Evolutionary conservation across 2,113 vertebrate genomes (phyloP).

Genomic region (Myotis davidii): DNA sequence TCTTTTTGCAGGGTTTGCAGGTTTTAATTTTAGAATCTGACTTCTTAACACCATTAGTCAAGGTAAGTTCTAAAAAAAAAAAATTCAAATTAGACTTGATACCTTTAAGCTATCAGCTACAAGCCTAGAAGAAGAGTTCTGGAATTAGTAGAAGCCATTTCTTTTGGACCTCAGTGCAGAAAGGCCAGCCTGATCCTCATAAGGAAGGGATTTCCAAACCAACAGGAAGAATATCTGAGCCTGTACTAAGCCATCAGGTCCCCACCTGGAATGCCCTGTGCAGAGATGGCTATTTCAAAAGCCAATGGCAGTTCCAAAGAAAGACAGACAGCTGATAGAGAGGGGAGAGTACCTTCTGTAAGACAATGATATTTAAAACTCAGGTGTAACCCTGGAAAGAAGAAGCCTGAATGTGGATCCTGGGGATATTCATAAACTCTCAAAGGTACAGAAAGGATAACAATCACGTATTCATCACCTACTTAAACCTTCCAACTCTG

Average conservation of each 20-base stretch:
- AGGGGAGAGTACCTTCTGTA: neutral
- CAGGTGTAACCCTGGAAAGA: neutral
- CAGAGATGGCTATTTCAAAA: neutral
- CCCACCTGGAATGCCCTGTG: neutral
- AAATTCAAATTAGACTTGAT: neutral
- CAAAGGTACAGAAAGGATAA: neutral
- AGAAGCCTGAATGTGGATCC: neutral
- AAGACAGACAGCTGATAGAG: neutral
- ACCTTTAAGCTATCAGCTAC: neutral
- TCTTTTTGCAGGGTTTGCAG: neutral
- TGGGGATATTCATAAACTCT: neutral
- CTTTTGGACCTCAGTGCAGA: neutral
- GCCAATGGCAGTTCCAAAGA: neutral
- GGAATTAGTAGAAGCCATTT: neutral
- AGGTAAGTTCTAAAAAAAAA: slow-evolving; percentile 14
- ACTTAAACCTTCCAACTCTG: neutral
- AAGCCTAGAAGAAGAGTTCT: neutral
- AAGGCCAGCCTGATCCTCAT: neutral
- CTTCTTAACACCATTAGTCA: neutral
- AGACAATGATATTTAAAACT: neutral
- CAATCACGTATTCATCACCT: neutral
- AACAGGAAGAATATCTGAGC: neutral
- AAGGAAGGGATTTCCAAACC: neutral
- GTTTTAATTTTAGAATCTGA: slow-evolving; percentile 13
- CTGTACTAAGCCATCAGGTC: neutral